Base-by-base conservation (phyloP, 2,888 invertebrate species). In the Drosophila cognata region DNA sequence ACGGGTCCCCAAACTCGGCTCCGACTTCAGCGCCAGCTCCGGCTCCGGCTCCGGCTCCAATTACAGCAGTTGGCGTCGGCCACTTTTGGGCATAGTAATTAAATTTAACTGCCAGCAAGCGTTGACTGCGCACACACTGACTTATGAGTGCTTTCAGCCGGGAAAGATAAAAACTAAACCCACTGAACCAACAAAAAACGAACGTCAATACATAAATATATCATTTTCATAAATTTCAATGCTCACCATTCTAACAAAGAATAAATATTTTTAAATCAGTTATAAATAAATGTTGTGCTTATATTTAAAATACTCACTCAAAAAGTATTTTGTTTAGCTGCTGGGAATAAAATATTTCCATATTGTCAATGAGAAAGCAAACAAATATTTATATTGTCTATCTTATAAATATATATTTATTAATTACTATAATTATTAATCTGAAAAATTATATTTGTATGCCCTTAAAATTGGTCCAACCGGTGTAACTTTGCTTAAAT, bases 71-170 rank as follows among this genome's bases (percentile, higher is more conserved):
- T 74, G 66, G 52, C 66, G 53, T 50, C 69, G 66, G 59, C 72
- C 58, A 52, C 64, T 85, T 88, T 88, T 77, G 74, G 86, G 78
- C 76, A 74, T 74, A 74, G 80, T 88, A 85, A 85, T 85, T 85
- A 85, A 85, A 88, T 82, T 88, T 86, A 86, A 86, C 84, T 80
- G 84, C 76, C 80, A 55, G 31, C 58, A 68, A 55, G 51, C 43
- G 52, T 28, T 46, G 33, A 53, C 61, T 68, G 41, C n/a, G 11
- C 35, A 71, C 61, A 43, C 68, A 70, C 68, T 73, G 70, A 79
- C 73, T 70, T 73, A 69, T 72, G 76, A 43, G 63, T 55, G 63
- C 68, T 31, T 21, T 21, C 21, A 21, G 29, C 46, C 74, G 65
- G 71, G 67, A 79, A 71, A 56, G 64, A n/a, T 60, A 67, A 67